Base-by-base conservation (phyloP, 1,140 invertebrate species). In the Notospermus geniculatus region DNA sequence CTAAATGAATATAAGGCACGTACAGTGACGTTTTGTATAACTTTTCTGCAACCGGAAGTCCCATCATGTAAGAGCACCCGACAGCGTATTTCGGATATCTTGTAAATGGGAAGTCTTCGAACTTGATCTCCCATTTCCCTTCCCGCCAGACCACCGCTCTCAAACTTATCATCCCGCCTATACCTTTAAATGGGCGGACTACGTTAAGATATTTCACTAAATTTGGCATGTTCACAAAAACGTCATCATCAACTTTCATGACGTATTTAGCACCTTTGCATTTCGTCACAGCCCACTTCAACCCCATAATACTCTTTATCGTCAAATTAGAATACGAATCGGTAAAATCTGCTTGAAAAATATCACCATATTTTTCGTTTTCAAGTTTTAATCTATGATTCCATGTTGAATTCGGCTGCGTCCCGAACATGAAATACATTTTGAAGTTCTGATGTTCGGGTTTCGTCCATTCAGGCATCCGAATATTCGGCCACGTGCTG, bases 241-340 rank as follows among this genome's bases (percentile, higher is more conserved):
- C 78, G 65, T 85, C 84, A 63, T 84, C 83, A 64, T 85, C 84
- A 4, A 78, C 73, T 69, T 85, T 85, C n/a, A 84, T 59, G 25
- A 85, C 59, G 61, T 76, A 79, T 64, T 63, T 66, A 9, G 88
- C 89, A 70, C 84, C 83, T 67, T 67, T 71, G 73, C 81, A 87
- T 77, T 88, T 85, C 76, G 88, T 86, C 9, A 85, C 83, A 54
- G 87, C 85, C 88, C 90, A 93, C 73, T 91, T 90, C 28, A 92
- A 84, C 4, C 86, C 88, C 88, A 91, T 90, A 1, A 90, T 87
- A 78, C 91, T 89, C 75, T 93, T 93, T 71, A 91, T 91, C 1
- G 91, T 92, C 79, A 93, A 85, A 78, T 92, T 93, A 63, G 87
- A 84, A 72, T 92, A 93, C 36, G 84, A 83, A 80, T 93, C 91